A percentile compares a stretch with the other conserved stretches of the same genome.
Evolutionary conservation across 1,140 invertebrate genomes (phyloP).

Genomic region (Sminthurides bifidus): DNA sequence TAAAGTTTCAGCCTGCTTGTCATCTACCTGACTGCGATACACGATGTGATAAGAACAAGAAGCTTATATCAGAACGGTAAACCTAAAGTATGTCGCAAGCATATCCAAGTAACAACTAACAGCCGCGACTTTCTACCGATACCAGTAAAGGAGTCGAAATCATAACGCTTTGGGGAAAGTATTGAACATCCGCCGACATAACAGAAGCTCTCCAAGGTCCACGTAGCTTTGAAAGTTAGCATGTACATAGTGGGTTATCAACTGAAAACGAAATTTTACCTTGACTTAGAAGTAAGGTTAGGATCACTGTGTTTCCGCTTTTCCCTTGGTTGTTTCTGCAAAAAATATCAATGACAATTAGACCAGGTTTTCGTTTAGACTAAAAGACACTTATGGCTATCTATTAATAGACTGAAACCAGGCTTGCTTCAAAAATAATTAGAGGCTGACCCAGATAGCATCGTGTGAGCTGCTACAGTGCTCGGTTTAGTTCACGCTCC

Average conservation of each 20-base stretch:
- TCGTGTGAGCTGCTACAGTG: no score
- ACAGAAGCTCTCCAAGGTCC: neutral
- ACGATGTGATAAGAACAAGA: no score
- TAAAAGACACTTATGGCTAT: constrained; percentile 10
- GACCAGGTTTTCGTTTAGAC: no score
- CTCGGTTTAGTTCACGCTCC: neutral
- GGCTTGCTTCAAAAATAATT: constrained; percentile 10
- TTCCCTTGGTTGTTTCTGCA: constrained; percentile 53
- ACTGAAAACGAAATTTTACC: constrained; percentile 41
- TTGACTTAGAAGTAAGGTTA: constrained; percentile 54
- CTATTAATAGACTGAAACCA: constrained; percentile 12
- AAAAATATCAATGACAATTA: constrained; percentile 34
- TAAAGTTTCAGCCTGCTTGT: no score
- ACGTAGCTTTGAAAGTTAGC: neutral
- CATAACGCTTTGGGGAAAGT: neutral
- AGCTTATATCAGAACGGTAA: no score
- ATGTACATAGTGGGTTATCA: no score
- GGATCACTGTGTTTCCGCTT: constrained; percentile 60
- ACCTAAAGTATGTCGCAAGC: no score
- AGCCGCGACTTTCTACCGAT: neutral
- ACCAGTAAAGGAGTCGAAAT: neutral
- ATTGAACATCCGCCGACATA: neutral
- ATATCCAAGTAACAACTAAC: neutral
- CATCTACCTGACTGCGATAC: no score
- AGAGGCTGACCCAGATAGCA: no score